Conservation (phyloP, 2,888 invertebrate species). For the Tholera decimalis region DNA sequence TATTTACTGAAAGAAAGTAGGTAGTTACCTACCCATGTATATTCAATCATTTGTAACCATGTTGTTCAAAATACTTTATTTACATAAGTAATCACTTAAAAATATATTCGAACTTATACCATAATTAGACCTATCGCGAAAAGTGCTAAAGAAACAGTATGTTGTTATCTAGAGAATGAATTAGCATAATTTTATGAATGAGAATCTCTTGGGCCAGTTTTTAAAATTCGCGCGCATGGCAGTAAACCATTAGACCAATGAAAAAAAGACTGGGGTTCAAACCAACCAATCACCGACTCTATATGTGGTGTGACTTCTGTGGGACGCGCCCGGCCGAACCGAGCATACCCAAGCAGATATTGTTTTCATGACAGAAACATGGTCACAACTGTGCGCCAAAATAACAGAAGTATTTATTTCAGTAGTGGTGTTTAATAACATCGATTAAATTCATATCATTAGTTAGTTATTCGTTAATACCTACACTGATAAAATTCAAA, state of each 20-base stretch:
- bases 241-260: constrained; percentile 75
- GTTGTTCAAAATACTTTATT: constrained; percentile 24
- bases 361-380: constrained; percentile 74
- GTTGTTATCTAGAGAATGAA: constrained; percentile 1
- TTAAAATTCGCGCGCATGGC: constrained; percentile 75
- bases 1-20: constrained; percentile 73
- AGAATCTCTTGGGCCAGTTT: constrained; percentile 48
- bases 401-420: constrained; percentile 53
- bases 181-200: constrained; percentile 36
- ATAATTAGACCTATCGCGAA: not conserved
- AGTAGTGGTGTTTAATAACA: constrained; percentile 60
- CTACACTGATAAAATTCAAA: constrained; percentile 79
- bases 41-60: constrained; percentile 58
- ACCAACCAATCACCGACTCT: constrained; percentile 80
- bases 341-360: constrained; percentile 59
- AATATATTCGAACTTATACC: not conserved
- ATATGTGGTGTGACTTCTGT: constrained; percentile 89
- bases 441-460: constrained; percentile 70
- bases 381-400: constrained; percentile 59
- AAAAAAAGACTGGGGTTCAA: constrained; percentile 61
- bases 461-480: constrained; percentile 67
- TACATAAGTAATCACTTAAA: not conserved
- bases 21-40: constrained; percentile 45
- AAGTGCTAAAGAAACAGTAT: not conserved
- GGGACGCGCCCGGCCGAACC: constrained; percentile 80